phyloP scores from a whole-genome alignment of 2,888 invertebrate species.

The Pristionchus maxplancki region DNA sequence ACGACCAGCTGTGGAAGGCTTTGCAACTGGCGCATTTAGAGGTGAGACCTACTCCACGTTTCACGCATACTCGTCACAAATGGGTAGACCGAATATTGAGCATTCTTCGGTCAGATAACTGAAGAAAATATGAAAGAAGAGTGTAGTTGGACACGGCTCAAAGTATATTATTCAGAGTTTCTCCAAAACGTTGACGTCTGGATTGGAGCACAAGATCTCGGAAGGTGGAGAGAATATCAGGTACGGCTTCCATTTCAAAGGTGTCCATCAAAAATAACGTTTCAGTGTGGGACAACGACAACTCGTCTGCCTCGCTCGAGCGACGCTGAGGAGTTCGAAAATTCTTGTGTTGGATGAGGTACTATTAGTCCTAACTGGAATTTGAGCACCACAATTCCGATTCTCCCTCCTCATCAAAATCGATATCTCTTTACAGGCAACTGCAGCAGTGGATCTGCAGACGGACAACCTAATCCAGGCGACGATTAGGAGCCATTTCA shows the following conservation, averaged over 20 bases:
- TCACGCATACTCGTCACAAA: no score
- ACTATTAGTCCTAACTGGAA: no score
- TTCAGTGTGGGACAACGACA: slow-evolving; percentile 50
- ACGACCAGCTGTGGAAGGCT: slow-evolving; percentile 65
- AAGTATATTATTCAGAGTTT: slow-evolving; percentile 58
- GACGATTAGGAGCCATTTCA: slow-evolving; percentile 46
- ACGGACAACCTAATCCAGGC: slow-evolving; percentile 48
- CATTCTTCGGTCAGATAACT: no score
- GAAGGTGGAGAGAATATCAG: slow-evolving; percentile 72
- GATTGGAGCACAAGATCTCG: slow-evolving; percentile 61
- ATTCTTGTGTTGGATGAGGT: slow-evolving; percentile 48
- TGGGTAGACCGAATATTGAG: no score
- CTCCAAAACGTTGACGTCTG: slow-evolving; percentile 54
- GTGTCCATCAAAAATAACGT: neutral
- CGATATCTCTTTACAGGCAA: slow-evolving; percentile 32
- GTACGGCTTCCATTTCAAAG: slow-evolving; percentile 7
- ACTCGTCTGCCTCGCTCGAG: slow-evolving; percentile 44
- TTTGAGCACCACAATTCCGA: no score
- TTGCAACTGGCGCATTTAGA: slow-evolving; percentile 68
- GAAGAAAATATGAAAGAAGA: no score
- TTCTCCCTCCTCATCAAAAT: no score
- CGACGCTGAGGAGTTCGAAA: slow-evolving; percentile 29
- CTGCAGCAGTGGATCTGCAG: slow-evolving; percentile 47
- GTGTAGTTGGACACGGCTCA: neutral
- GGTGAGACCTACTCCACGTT: no score